A percentile compares a stretch with the other conserved stretches of the same genome.
These are phyloP conservation scores for Mesorhabditis belari DNA, from an alignment of 2,888 invertebrate species.

Conservation along the genomic window DNA sequence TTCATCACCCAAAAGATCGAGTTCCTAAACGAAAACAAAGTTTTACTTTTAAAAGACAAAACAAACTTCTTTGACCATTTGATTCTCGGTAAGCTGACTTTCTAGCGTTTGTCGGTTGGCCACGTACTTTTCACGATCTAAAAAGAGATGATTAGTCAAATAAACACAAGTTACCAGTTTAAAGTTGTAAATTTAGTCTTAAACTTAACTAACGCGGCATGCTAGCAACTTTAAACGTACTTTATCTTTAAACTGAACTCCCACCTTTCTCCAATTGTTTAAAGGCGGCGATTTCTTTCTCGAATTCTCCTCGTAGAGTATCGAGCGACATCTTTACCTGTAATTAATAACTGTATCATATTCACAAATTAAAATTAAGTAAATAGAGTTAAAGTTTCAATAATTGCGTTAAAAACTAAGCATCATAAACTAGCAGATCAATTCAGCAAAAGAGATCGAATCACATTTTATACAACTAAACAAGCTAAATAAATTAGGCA, in stretches of 20 bases:
- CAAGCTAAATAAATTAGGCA: too few species aligned
- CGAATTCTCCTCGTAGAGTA: constrained; percentile 29
- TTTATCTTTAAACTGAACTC: too few species aligned
- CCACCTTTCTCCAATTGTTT: constrained; percentile 43
- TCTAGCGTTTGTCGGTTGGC: constrained; percentile 55
- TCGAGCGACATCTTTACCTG: too few species aligned
- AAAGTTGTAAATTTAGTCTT: neutral
- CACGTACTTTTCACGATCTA: constrained; percentile 55
- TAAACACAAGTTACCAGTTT: neutral
- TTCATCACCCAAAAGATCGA: constrained; percentile 72
- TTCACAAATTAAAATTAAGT: too few species aligned
- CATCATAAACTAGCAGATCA: too few species aligned
- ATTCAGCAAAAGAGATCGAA: too few species aligned
- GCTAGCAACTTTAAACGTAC: neutral
- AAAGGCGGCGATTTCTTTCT: constrained; percentile 38
- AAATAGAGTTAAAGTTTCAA: too few species aligned
- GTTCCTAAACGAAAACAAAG: constrained; percentile 61
- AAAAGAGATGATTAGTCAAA: constrained; percentile 13
- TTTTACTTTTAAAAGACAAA: neutral
- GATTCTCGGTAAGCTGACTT: constrained; percentile 58
- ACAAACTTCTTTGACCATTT: constrained; percentile 55
- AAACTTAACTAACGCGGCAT: neutral
- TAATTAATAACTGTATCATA: too few species aligned
- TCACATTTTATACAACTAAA: too few species aligned
- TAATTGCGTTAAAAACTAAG: too few species aligned